Evolutionary conservation across 2,888 invertebrate species (phyloP).

Genomic region (Agrochola lychnidis): DNA sequence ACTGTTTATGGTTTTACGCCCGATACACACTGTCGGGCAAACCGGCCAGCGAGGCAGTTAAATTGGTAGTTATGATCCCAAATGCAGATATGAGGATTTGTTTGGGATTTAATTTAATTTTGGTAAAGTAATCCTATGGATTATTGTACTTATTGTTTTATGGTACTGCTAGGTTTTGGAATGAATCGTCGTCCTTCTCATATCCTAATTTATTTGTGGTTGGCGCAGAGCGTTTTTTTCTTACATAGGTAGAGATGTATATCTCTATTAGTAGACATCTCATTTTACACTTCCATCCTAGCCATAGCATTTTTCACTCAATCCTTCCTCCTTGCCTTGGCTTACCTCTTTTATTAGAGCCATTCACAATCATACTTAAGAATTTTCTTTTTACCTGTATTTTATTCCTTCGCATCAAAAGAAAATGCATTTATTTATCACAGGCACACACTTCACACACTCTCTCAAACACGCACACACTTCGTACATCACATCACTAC

Average conservation of each 20-base stretch:
- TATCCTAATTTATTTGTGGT: neutral
- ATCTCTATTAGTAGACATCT: neutral
- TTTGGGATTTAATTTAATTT: constrained; percentile 45
- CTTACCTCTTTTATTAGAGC: no score
- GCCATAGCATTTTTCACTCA: no score
- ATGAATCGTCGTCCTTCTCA: neutral
- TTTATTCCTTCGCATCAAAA: no score
- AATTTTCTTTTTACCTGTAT: no score
- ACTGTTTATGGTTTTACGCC: constrained; percentile 45
- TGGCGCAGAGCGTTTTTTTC: neutral
- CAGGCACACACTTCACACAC: no score
- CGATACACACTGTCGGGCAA: constrained; percentile 37
- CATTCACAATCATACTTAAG: no score
- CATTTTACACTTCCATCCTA: no score
- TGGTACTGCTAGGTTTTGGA: neutral
- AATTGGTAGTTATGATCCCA: constrained; percentile 33
- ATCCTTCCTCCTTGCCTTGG: no score
- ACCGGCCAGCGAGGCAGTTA: constrained; percentile 16
- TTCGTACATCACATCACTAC: no score
- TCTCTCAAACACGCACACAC: no score
- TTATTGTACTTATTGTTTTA: constrained; percentile 31
- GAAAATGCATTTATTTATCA: no score
- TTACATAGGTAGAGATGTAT: neutral
- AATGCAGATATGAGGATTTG: constrained; percentile 42
- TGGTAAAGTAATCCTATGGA: constrained; percentile 28